Evolutionary conservation across 1,140 invertebrate genomes (phyloP), one percentile per base, ranked within the genome.

Genomic region (Ectropis grisescens): DNA sequence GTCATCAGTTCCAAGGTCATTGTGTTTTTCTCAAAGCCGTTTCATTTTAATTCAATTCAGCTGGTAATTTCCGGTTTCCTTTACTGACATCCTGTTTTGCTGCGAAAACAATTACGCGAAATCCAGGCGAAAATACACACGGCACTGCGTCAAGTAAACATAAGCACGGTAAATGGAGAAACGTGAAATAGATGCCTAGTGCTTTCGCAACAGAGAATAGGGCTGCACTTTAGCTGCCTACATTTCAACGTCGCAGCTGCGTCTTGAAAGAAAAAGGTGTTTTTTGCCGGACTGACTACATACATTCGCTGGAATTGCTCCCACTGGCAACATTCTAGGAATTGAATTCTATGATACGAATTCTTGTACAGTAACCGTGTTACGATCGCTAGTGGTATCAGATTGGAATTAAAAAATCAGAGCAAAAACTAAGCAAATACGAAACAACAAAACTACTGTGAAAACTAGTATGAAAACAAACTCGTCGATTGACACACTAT

Each of bases 211-310:
- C 41, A 15, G 30, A 29, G 35, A 54, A 51, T 44, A 47, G 41
- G 47, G 43, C 50, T 62, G 47, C 42, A 56, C 41, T 48, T 52
- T 60, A 56, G 49, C 47, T 56, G 52, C 41, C 56, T 35, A 42
- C 54, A 49, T 61, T 54, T 39, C 47, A 38, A 24, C 41, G 40
- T 38, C 37, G 28, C 44, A 53, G 51, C 49, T 49, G 48, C 40
- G 28, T 35, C 41, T n/a, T n/a, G n/a, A n/a, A 37, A 41, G 48
- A 32, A 41, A 46, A 40, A 35, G 44, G 49, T 40, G 41, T 34
- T 55, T 48, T 52, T 58, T n/a, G n/a, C 48, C 47, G 47, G 43
- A 22, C 24, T 39, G 41, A 19, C 23, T 39, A 53, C 47, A 41
- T 38, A 33, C 27, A 41, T 29, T 45, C 40, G 19, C 26, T 25